Conservation (phyloP, 1,140 invertebrate genomes). For the Gonatopus flavifemur region DNA sequence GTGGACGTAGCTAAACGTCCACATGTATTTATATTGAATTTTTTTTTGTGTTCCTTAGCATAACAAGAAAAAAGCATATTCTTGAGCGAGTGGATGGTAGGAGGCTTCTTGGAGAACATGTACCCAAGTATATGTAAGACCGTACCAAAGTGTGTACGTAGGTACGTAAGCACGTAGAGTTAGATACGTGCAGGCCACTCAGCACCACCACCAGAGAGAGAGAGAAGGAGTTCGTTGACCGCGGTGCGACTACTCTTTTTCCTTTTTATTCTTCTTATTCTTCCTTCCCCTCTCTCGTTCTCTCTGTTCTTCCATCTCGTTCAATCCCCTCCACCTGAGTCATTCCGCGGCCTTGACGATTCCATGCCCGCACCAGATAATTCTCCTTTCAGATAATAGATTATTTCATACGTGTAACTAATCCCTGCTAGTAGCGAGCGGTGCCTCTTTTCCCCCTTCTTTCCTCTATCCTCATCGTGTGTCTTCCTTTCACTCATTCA, state of each 20-base stretch:
- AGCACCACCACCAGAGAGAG: too few species aligned
- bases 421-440: conserved; percentile 34
- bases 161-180: conserved; percentile 11
- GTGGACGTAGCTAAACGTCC: too few species aligned
- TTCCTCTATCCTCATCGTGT: background rate
- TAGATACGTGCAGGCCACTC: conserved; percentile 10
- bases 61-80: too few species aligned
- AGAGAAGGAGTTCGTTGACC: conserved; percentile 53
- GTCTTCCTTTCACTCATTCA: background rate
- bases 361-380: conserved; percentile 57
- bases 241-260: conserved; percentile 44
- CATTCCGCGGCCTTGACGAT: conserved; percentile 50
- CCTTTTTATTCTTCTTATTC: background rate
- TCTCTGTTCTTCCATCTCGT: conserved; percentile 14
- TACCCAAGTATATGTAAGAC: too few species aligned
- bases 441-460: background rate
- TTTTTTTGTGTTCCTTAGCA: too few species aligned
- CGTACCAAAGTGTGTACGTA: conserved; percentile 21
- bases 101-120: too few species aligned
- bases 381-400: conserved; percentile 54
- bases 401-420: conserved; percentile 55
- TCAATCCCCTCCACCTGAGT: conserved; percentile 13
- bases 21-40: too few species aligned
- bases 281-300: conserved; percentile 1
- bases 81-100: too few species aligned